Percentiles rank a stretch among this genome's conserved stretches.
These are phyloP conservation scores for Calliopum simillimum DNA, from an alignment of 2,888 invertebrate species.

Conservation along the genomic window DNA sequence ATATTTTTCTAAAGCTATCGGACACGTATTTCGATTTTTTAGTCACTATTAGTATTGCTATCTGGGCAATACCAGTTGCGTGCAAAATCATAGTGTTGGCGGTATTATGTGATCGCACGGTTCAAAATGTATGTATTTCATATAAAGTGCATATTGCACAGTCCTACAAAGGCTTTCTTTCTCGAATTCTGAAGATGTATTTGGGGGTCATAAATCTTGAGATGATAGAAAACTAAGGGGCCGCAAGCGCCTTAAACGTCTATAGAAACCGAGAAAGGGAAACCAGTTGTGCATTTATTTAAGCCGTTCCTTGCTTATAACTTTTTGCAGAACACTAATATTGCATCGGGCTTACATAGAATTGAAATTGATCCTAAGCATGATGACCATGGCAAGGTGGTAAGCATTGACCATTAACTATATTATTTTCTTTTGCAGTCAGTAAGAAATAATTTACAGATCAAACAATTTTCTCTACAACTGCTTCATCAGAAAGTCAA, in stretches of 20 bases:
- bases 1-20: constrained; percentile 61
- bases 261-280: no score
- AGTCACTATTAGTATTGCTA: constrained; percentile 51
- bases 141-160: no score
- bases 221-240: no score
- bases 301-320: no score
- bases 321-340: constrained; percentile 64
- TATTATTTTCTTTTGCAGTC: no score
- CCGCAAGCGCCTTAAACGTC: no score
- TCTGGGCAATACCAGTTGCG: constrained; percentile 61
- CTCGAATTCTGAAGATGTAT: no score
- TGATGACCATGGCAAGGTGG: constrained; percentile 64
- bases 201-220: no score
- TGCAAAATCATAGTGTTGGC: constrained; percentile 59
- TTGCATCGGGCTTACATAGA: constrained; percentile 66
- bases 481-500: constrained; percentile 67
- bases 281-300: no score
- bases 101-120: constrained; percentile 59
- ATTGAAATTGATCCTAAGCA: constrained; percentile 63
- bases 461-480: constrained; percentile 68
- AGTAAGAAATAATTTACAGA: constrained; percentile 51
- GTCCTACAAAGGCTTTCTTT: no score
- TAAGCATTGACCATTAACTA: constrained; percentile 50
- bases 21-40: constrained; percentile 51
- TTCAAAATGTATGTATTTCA: constrained; percentile 61